Evolutionary conservation across 2,888 invertebrate genomes (phyloP).

Genomic region (Arge pagana): DNA sequence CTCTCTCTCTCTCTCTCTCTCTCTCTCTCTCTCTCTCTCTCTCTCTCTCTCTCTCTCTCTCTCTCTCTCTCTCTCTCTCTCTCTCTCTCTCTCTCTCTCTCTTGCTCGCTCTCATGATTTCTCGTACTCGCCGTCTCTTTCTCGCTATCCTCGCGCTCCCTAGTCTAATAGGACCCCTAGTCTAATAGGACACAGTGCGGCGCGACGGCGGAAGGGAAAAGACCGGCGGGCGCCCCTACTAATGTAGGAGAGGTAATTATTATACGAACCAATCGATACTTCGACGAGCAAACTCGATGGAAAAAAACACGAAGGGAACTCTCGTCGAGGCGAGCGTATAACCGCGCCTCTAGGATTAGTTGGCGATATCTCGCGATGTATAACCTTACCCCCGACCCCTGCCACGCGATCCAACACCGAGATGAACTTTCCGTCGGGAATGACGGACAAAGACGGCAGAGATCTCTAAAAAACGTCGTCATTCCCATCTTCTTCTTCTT

Average conservation of each 20-base stretch:
- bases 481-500: no score
- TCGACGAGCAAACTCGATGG: constrained; percentile 44
- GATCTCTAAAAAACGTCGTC: no score
- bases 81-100: constrained; percentile 30
- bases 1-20: neutral
- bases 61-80: constrained; percentile 36
- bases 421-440: no score
- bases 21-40: constrained; percentile 9
- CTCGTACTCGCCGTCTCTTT: constrained; percentile 33
- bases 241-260: constrained; percentile 55
- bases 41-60: constrained; percentile 24
- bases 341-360: no score
- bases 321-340: neutral
- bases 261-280: constrained; percentile 56
- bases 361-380: no score
- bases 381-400: no score
- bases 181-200: constrained; percentile 22
- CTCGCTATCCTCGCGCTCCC: constrained; percentile 29
- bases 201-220: constrained; percentile 13
- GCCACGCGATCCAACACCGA: no score
- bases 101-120: constrained; percentile 40
- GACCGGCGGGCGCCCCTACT: constrained; percentile 35
- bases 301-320: constrained; percentile 26
- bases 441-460: no score
- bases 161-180: constrained; percentile 24